Evolutionary conservation across 2,113 vertebrate genomes (phyloP).

Genomic region (Pomatorhinus ruficollis): DNA sequence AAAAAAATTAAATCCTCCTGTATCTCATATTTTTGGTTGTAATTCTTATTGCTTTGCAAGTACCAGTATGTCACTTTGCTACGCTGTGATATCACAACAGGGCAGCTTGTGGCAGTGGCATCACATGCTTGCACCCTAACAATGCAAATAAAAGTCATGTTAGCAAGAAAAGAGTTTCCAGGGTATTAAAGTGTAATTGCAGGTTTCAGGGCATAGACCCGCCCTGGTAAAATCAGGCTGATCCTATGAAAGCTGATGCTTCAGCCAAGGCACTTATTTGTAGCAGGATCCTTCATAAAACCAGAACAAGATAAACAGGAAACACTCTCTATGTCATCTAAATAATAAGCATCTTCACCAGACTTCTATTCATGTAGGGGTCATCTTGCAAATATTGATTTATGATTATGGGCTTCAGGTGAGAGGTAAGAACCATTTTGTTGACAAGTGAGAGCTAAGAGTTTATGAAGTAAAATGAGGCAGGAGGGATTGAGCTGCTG

Average conservation of each 20-base stretch:
- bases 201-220: background rate
- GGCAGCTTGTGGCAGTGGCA: background rate
- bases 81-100: background rate
- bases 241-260: conserved; percentile 8
- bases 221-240: background rate
- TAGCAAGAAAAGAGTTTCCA: background rate
- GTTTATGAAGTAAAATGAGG: background rate
- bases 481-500: background rate
- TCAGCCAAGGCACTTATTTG: background rate
- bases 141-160: background rate
- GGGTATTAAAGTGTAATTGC: background rate
- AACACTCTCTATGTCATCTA: conserved; percentile 25
- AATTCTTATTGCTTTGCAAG: background rate
- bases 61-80: background rate
- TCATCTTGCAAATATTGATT: background rate
- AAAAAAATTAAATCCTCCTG: background rate
- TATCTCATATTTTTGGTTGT: background rate
- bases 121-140: background rate
- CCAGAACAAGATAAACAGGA: conserved; percentile 51
- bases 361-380: background rate
- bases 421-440: background rate
- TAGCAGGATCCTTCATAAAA: background rate
- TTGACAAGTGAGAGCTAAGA: background rate
- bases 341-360: conserved; percentile 39
- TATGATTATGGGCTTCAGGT: background rate